phyloP scores from a whole-genome alignment of 2,797 vertebrate species.

The Enteromius trimaculatus region DNA sequence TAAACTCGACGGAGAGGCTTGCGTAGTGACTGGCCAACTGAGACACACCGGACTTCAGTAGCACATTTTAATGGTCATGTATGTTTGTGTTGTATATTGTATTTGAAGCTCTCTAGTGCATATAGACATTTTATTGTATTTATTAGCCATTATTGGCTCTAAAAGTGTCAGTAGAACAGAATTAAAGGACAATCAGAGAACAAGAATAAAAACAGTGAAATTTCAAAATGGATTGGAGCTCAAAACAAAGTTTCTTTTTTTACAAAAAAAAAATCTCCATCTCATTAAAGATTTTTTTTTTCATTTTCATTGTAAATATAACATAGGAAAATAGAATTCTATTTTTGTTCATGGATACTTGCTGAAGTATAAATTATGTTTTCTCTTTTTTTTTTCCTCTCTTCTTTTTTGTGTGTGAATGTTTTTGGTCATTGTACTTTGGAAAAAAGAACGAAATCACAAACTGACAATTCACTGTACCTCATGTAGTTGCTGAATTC shows the following conservation, averaged over 20 bases:
- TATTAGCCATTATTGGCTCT: slow-evolving; percentile 94
- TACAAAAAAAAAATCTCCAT: slow-evolving; percentile 79
- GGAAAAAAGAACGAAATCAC: slow-evolving; percentile 59
- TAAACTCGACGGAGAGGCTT: slow-evolving; percentile 80
- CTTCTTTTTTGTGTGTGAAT: slow-evolving; percentile 62
- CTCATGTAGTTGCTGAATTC: slow-evolving; percentile 87
- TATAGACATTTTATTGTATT: slow-evolving; percentile 90
- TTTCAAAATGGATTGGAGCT: slow-evolving; percentile 82
- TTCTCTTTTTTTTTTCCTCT: slow-evolving; percentile 75
- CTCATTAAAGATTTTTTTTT: slow-evolving; percentile 83
- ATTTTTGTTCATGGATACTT: slow-evolving; percentile 95
- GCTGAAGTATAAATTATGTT: slow-evolving; percentile 97
- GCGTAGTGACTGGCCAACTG: slow-evolving; percentile 79
- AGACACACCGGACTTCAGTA: slow-evolving; percentile 81
- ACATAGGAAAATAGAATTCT: slow-evolving; percentile 96
- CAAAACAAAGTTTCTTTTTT: slow-evolving; percentile 74
- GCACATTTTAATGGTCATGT: slow-evolving; percentile 79
- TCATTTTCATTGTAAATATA: slow-evolving; percentile 92
- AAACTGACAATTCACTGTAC: slow-evolving; percentile 89
- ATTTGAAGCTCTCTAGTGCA: slow-evolving; percentile 87
- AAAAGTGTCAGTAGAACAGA: slow-evolving; percentile 89
- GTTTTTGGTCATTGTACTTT: slow-evolving; percentile 84
- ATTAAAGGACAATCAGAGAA: slow-evolving; percentile 90
- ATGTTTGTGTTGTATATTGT: slow-evolving; percentile 83
- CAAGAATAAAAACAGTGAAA: slow-evolving; percentile 68